Conservation (phyloP, 2,888 invertebrate species). For the Lordiphosa andalusiaca region DNA sequence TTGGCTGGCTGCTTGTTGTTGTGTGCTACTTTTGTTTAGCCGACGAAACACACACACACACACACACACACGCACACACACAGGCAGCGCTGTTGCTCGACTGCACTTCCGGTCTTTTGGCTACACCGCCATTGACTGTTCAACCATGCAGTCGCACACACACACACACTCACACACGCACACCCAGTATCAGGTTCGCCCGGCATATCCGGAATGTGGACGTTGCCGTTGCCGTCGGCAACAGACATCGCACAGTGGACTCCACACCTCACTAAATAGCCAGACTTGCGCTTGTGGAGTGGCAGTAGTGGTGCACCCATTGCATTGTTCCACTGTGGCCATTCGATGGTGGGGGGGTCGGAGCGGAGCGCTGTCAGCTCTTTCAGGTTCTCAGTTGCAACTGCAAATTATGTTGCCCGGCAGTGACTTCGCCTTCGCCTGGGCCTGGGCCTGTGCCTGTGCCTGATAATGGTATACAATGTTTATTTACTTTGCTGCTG, state of each 20-base stretch:
- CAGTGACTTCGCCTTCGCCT: constrained; percentile 44
- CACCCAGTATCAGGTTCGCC: constrained; percentile 50
- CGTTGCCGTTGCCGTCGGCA: constrained; percentile 37
- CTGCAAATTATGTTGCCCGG: constrained; percentile 68
- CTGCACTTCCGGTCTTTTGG: constrained; percentile 65
- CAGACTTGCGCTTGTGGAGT: no score
- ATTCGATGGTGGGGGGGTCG: constrained; percentile 1
- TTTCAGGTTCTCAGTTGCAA: constrained; percentile 70
- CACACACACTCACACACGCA: constrained; percentile 5
- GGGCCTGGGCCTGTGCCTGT: constrained; percentile 56
- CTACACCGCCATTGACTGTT: constrained; percentile 63
- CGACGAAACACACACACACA: constrained; percentile 10
- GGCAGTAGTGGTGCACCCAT: no score
- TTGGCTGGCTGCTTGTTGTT: constrained; percentile 28
- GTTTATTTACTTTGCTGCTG: constrained; percentile 69
- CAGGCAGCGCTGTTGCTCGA: constrained; percentile 57
- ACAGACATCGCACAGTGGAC: constrained; percentile 4
- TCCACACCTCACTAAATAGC: no score
- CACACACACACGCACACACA: constrained; percentile 11
- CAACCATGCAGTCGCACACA: constrained; percentile 49
- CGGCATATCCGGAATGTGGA: constrained; percentile 54
- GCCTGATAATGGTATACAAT: constrained; percentile 70
- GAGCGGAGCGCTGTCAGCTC: constrained; percentile 37
- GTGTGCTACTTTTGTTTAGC: constrained; percentile 59
- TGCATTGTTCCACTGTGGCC: constrained; percentile 5